Evolutionary conservation across 1,140 invertebrate genomes (phyloP).

Genomic region (Theocolax elegans): DNA sequence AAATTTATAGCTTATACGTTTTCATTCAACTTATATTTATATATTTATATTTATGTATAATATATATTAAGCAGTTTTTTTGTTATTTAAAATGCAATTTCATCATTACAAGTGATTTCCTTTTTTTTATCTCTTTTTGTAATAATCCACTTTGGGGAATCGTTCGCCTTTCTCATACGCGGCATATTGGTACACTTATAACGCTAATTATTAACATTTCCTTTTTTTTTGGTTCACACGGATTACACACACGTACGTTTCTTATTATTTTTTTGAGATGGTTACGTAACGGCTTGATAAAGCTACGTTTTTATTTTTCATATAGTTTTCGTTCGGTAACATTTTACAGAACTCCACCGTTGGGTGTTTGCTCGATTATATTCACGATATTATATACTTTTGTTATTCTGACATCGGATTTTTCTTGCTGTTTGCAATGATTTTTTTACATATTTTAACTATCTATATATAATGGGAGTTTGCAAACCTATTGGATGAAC

Average conservation of each 20-base stretch:
- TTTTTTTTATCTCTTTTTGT: neutral
- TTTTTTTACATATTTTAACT: too few relatives aligned
- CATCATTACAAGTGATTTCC: neutral
- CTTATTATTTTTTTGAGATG: slow-evolving; percentile 6
- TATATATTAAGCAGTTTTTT: neutral
- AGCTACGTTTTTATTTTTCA: neutral
- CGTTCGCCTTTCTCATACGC: too few relatives aligned
- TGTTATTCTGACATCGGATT: neutral
- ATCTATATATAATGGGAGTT: too few relatives aligned
- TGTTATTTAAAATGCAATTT: slow-evolving; percentile 1
- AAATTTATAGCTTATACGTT: too few relatives aligned
- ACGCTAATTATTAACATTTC: slow-evolving; percentile 17
- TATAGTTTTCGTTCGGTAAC: slow-evolving; percentile 18
- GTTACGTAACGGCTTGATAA: neutral
- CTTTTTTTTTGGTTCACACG: neutral
- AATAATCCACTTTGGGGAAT: too few relatives aligned
- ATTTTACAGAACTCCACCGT: slow-evolving; percentile 34
- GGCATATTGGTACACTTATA: slow-evolving; percentile 8
- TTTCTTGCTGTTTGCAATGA: too few relatives aligned
- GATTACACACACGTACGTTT: slow-evolving; percentile 24
- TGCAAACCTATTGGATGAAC: too few relatives aligned
- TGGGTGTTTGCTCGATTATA: too few relatives aligned
- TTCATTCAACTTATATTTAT: slow-evolving; percentile 1
- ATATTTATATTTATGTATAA: slow-evolving; percentile 9
- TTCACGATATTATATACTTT: too few relatives aligned